These are phyloP conservation scores for Stichodactyla helianthus DNA, from an alignment of 64 coral and sea anemone species.

Conservation along the genomic window DNA sequence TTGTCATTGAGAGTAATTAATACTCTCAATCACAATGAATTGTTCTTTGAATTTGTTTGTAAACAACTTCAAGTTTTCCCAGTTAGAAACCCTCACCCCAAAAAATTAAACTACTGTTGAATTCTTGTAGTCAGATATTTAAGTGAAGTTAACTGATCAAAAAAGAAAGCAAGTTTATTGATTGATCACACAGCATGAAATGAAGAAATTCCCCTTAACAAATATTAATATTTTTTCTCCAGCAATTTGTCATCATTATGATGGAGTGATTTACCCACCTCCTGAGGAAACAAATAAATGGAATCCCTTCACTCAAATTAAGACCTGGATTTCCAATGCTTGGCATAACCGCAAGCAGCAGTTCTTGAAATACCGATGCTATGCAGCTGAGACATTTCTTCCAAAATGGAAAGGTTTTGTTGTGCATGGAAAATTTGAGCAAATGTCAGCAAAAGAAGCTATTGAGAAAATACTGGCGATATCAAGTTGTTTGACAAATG, in stretches of 20 bases:
- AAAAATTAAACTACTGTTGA: no score
- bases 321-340: not conserved
- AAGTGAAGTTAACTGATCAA: no score
- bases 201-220: no score
- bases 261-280: slow-evolving; percentile 36
- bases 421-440: not conserved
- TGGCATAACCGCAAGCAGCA: not conserved
- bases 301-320: not conserved
- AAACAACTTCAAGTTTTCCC: no score
- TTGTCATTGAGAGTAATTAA: no score
- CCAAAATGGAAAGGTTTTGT: slow-evolving; percentile 61
- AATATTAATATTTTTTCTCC: not conserved
- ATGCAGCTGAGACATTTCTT: slow-evolving; percentile 11
- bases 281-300: not conserved
- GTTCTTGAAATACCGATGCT: not conserved
- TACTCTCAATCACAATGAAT: no score
- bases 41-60: no score
- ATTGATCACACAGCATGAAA: no score
- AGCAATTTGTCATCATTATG: slow-evolving; percentile 45
- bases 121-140: no score
- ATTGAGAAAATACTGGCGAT: not conserved
- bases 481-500: slow-evolving; percentile 1
- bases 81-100: no score
- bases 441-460: slow-evolving; percentile 42
- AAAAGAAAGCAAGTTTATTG: not conserved